These are phyloP conservation scores for Coelopa frigida DNA, from an alignment of 1,140 invertebrate genomes.

Conservation along the genomic window DNA sequence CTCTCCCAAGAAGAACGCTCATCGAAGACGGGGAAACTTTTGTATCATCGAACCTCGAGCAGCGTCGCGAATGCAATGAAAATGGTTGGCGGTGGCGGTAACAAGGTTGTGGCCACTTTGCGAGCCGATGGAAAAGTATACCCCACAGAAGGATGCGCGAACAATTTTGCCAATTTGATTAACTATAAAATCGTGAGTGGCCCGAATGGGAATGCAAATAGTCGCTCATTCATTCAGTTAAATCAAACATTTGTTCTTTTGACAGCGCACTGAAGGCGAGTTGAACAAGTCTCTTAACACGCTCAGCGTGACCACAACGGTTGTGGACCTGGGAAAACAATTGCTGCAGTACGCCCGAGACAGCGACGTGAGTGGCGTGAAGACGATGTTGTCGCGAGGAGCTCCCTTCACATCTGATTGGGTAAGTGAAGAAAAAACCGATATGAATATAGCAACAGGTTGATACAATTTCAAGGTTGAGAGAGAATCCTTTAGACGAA, in stretches of 20 bases:
- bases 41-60: too few species aligned
- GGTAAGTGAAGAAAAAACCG: slow-evolving; percentile 49
- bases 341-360: slow-evolving; percentile 69
- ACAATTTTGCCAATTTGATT: slow-evolving; percentile 28
- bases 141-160: slow-evolving; percentile 18
- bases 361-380: slow-evolving; percentile 69
- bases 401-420: slow-evolving; percentile 89
- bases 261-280: slow-evolving; percentile 33
- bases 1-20: not conserved
- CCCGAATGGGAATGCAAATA: not conserved
- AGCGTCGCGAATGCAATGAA: not conserved
- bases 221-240: not conserved
- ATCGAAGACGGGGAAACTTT: not conserved
- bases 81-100: slow-evolving; percentile 18
- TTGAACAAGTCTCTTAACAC: slow-evolving; percentile 17
- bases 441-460: slow-evolving; percentile 8
- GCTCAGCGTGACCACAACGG: slow-evolving; percentile 21
- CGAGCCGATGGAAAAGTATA: slow-evolving; percentile 37
- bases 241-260: not conserved
- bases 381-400: slow-evolving; percentile 74
- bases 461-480: too few species aligned
- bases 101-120: slow-evolving; percentile 39
- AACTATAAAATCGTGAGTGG: slow-evolving; percentile 39
- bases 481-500: not conserved
- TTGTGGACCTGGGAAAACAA: slow-evolving; percentile 58